Evolutionary conservation across 2,888 invertebrate genomes (phyloP), one percentile per base, ranked within the genome.

Genomic region (Ceramica pisi): DNA sequence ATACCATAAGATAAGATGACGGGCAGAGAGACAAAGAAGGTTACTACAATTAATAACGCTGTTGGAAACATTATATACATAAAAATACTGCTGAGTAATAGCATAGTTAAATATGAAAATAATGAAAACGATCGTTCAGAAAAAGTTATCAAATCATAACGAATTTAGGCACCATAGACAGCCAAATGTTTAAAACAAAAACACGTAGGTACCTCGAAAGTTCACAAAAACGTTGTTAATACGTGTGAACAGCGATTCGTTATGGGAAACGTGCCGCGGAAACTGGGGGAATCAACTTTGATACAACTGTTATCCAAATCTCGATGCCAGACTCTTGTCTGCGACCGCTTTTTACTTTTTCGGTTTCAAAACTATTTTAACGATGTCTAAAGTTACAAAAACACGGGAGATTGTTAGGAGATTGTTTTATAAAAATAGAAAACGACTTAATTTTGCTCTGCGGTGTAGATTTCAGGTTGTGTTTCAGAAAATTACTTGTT

Each of bases 331-430:
- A 41, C 51, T 68, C 66, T 59, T 61, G 71, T 63, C 72, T 31
- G 66, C 53, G 67, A 71, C 73, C 59, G n/a, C 53, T 66, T 80
- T 78, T 82, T 74, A 38, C 51, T 71, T 72, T 53, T 82, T 75
- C 19, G 72, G 50, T 67, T 81, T 61, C 75, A 71, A 82, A 84
- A 83, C 71, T 78, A 84, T 84, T 84, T 84, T 84, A 84, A 84
- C 72, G 84, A 83, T 70, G 69, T 80, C 74, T 46, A 21, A 84
- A 65, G 67, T 74, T 63, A 71, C 82, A 82, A 82, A 80, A 77
- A 64, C 55, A 62, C 9, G 38, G 44, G n/a, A 61, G 50, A 69
- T 73, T 67, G 70, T 78, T 69, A 56, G 51, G n/a, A 26, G 51
- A 70, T 26, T 23, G 44, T 56, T 51, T 62, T 4, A 0, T 19